A percentile compares a stretch with the other conserved stretches of the same genome.
These are phyloP conservation scores for Rhinogobius similis DNA, from an alignment of 2,113 vertebrate genomes.

Conservation along the genomic window DNA sequence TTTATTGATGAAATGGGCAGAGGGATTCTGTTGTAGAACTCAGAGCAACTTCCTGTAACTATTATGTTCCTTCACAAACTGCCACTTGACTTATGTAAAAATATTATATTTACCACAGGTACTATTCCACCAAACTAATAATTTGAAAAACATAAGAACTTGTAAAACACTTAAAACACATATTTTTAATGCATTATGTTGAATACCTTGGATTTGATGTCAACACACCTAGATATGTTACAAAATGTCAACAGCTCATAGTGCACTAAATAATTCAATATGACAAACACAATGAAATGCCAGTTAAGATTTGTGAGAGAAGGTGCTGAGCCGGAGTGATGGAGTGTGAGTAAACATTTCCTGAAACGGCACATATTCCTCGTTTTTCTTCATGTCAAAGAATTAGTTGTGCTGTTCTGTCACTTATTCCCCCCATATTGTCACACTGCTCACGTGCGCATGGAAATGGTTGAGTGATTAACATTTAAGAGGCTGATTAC, in stretches of 20 bases:
- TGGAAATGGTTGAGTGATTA: constrained; percentile 17
- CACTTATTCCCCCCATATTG: constrained; percentile 21
- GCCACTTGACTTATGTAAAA: too few relatives aligned
- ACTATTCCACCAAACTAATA: too few relatives aligned
- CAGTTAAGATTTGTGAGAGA: not conserved
- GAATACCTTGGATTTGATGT: not conserved
- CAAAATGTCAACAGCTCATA: not conserved
- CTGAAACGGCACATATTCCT: too few relatives aligned
- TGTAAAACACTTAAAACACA: too few relatives aligned
- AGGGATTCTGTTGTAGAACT: too few relatives aligned
- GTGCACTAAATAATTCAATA: not conserved
- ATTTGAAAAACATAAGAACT: too few relatives aligned
- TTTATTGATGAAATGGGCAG: too few relatives aligned
- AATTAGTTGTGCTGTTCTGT: constrained; percentile 28
- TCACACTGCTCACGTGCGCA: constrained; percentile 11
- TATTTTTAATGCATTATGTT: not conserved
- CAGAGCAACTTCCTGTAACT: too few relatives aligned
- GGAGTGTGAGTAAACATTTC: not conserved
- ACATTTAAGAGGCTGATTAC: constrained; percentile 36
- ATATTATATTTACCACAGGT: too few relatives aligned
- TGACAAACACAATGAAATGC: constrained; percentile 1
- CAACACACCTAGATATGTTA: not conserved
- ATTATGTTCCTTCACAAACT: too few relatives aligned
- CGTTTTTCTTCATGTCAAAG: constrained; percentile 9
- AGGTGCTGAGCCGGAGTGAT: not conserved